Conservation (phyloP, 2,888 invertebrate species). For the Ennomos erosarius region DNA sequence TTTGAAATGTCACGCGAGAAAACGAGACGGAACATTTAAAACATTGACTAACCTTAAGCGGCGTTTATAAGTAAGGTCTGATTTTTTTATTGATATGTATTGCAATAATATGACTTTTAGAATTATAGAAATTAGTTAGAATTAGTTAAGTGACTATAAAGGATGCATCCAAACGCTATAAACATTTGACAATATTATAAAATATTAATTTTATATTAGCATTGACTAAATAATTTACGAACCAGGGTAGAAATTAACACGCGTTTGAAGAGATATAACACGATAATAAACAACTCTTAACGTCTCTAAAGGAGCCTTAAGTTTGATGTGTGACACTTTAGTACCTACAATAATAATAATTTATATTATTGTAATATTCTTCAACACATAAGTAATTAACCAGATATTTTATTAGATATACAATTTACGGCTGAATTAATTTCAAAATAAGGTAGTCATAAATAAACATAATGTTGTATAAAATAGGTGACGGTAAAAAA, state of each 20-base stretch:
- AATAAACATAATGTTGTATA: neutral
- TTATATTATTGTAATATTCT: slow-evolving; percentile 43
- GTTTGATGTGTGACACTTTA: slow-evolving; percentile 40
- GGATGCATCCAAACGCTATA: no score
- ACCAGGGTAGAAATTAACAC: neutral
- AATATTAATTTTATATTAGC: no score
- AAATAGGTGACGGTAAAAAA: no score
- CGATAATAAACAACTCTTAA: slow-evolving; percentile 36
- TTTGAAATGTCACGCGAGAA: no score
- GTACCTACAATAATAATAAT: slow-evolving; percentile 47
- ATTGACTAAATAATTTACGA: no score
- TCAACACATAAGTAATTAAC: slow-evolving; percentile 52
- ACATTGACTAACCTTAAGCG: no score
- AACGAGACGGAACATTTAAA: no score
- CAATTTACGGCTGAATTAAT: slow-evolving; percentile 3
- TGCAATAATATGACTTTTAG: neutral
- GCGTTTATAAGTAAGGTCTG: no score
- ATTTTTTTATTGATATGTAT: no score
- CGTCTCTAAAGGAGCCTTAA: slow-evolving; percentile 43
- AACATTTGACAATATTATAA: no score
- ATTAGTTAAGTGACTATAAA: no score
- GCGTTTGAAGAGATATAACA: neutral
- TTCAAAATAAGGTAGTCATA: neutral
- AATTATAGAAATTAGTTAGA: neutral
- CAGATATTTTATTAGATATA: slow-evolving; percentile 42